Percentiles rank a stretch among this genome's conserved stretches.
phyloP scores from a whole-genome alignment of 2,888 invertebrate species.

The Trissolcus japonicus region DNA sequence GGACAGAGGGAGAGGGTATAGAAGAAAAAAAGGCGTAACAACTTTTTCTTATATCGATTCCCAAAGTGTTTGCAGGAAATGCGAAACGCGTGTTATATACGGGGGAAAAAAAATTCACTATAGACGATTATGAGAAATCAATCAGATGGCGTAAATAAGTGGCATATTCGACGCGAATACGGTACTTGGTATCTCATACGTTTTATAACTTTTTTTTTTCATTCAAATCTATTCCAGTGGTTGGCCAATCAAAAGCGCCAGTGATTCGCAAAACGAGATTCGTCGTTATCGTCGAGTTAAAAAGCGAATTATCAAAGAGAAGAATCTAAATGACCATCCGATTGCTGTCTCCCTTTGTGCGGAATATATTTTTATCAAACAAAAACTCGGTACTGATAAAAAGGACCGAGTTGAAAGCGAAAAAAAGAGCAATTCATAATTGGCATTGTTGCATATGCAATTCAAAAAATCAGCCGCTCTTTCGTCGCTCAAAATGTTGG shows the following conservation, averaged over 20 bases:
- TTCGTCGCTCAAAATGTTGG: background rate
- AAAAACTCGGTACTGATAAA: too few relatives aligned
- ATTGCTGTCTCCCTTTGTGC: conserved; percentile 11
- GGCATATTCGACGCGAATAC: background rate
- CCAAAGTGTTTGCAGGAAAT: background rate
- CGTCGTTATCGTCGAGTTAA: conserved; percentile 36
- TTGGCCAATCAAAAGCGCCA: conserved; percentile 27
- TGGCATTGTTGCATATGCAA: background rate
- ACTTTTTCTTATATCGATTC: background rate
- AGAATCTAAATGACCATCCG: conserved; percentile 22
- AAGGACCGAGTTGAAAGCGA: too few relatives aligned
- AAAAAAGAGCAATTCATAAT: background rate
- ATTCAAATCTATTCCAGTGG: conserved; percentile 1
- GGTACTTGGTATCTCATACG: too few relatives aligned
- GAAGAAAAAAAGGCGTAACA: background rate
- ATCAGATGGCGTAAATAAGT: conserved; percentile 13
- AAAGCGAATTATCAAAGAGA: conserved; percentile 32
- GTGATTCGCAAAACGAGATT: conserved; percentile 31
- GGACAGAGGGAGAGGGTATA: background rate
- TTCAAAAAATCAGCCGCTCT: background rate
- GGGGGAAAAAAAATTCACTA: conserved; percentile 4
- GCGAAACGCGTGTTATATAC: background rate
- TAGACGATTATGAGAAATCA: conserved; percentile 19
- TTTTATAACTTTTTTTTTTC: too few relatives aligned
- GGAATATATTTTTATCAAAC: conserved; percentile 4